These are phyloP conservation scores for Phalacrocorax brasilianus DNA, from an alignment of 2,113 vertebrate species.

Conservation along the genomic window DNA sequence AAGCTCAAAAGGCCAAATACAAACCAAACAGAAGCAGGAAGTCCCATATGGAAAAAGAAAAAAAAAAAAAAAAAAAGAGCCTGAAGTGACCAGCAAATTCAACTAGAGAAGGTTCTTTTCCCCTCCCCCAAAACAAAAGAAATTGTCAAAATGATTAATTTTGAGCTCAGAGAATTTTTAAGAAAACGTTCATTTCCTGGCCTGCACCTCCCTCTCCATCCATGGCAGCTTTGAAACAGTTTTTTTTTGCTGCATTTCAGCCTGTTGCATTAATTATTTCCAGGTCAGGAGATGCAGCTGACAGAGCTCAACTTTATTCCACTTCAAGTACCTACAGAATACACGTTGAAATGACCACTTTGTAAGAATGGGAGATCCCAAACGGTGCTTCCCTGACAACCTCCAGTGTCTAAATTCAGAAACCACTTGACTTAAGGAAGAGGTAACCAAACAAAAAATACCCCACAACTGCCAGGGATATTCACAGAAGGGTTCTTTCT, in stretches of 20 bases:
- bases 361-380: not conserved
- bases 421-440: not conserved
- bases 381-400: not conserved
- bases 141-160: not conserved
- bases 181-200: not conserved
- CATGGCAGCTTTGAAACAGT: not conserved
- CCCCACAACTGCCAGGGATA: not conserved
- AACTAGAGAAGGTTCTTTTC: not conserved
- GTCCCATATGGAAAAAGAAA: not conserved
- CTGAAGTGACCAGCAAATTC: not conserved
- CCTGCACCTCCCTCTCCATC: not conserved
- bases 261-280: constrained; percentile 50
- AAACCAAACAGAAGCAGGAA: constrained; percentile 43
- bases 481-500: not conserved
- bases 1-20: constrained; percentile 39
- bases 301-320: constrained; percentile 46
- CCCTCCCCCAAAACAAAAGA: not conserved
- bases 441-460: not conserved
- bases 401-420: not conserved
- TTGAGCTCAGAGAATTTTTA: not conserved
- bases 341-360: not conserved
- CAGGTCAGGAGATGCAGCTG: constrained; percentile 48
- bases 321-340: not conserved
- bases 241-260: not conserved
- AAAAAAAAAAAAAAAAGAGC: too few species aligned